These are phyloP conservation scores for Threskiornis aethiopicus DNA, from an alignment of 2,797 vertebrate species.

Conservation along the genomic window DNA sequence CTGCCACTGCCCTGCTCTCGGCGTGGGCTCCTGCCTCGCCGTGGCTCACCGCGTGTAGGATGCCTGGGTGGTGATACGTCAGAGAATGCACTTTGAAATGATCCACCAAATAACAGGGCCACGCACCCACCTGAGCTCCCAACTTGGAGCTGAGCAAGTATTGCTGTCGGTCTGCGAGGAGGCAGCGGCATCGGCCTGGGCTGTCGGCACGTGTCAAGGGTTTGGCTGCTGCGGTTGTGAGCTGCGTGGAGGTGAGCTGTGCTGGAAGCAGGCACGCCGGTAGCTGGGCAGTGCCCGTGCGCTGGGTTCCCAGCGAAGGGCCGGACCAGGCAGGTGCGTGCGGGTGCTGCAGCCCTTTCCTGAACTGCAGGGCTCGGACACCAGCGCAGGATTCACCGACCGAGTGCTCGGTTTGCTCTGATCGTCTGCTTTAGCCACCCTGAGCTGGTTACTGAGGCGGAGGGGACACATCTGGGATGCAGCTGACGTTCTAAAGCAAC, in stretches of 20 bases:
- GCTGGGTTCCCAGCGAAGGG: not conserved
- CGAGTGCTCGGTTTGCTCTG: not conserved
- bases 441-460: not conserved
- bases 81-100: fast-evolving
- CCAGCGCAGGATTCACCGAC: not conserved
- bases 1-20: not conserved
- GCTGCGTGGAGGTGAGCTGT: not conserved
- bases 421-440: not conserved
- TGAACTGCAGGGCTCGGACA: not conserved
- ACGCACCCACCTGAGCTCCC: not conserved
- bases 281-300: not conserved
- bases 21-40: not conserved
- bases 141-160: fast-evolving
- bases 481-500: not conserved
- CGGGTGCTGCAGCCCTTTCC: not conserved
- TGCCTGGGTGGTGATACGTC: not conserved
- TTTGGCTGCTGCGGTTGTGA: not conserved
- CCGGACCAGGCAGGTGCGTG: not conserved
- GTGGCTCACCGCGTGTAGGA: fast-evolving
- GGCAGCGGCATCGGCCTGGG: not conserved
- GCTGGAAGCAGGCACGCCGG: not conserved
- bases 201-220: fast-evolving
- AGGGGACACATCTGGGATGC: not conserved
- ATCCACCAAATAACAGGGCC: not conserved
- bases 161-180: fast-evolving